These are phyloP conservation scores for Turritopsis rubra DNA, from an alignment of 30 jellyfish, hydroid and myxozoan species.

Conservation along the genomic window DNA sequence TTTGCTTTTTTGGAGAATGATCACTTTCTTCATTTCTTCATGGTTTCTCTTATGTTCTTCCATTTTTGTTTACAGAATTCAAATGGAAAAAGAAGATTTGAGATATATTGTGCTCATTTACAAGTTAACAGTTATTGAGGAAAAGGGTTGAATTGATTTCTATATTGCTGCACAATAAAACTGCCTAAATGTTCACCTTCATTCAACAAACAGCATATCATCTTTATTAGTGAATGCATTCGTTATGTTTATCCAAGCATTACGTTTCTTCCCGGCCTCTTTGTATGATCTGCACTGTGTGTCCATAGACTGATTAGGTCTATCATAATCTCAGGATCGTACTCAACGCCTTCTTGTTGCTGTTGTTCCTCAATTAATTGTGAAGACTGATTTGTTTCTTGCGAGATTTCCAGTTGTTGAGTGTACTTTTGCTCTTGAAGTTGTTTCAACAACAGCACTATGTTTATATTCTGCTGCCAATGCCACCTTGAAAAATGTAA, in stretches of 20 bases:
- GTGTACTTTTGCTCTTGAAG: not conserved
- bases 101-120: not conserved
- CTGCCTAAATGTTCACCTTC: not conserved
- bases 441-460: not conserved
- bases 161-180: not conserved
- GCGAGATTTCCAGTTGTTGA: not conserved
- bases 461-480: not conserved
- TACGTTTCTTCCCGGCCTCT: not conserved
- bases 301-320: not conserved
- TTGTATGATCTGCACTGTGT: not conserved
- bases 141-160: not conserved
- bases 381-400: not conserved
- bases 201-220: not conserved
- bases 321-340: not conserved
- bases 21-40: not conserved
- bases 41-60: not conserved
- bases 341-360: not conserved
- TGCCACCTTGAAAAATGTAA: not conserved
- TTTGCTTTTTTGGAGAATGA: not conserved
- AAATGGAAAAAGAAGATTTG: not conserved
- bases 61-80: not conserved
- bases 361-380: not conserved
- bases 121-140: not conserved
- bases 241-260: not conserved
- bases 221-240: not conserved